phyloP scores from a whole-genome alignment of 2,113 vertebrate genomes.

The Cheilinus undulatus region DNA sequence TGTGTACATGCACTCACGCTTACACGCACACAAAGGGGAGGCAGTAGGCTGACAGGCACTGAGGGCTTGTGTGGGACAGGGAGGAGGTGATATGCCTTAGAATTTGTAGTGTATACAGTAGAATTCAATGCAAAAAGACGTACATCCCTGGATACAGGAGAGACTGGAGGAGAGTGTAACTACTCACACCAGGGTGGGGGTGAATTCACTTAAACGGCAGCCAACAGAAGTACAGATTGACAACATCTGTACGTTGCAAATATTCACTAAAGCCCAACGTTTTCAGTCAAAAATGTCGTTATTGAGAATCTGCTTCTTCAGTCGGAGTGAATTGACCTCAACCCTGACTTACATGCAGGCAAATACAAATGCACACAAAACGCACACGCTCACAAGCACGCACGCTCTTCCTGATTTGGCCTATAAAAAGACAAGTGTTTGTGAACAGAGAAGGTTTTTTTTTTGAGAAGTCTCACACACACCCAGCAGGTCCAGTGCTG shows the following conservation, averaged over 20 bases:
- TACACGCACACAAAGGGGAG: constrained; percentile 85
- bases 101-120: constrained; percentile 84
- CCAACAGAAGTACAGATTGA: constrained; percentile 33
- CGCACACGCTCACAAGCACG: constrained; percentile 10
- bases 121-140: constrained; percentile 78
- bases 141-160: constrained; percentile 77
- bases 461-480: too few species aligned
- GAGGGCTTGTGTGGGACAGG: constrained; percentile 80
- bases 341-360: constrained; percentile 77
- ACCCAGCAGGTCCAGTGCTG: constrained; percentile 76
- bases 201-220: constrained; percentile 64
- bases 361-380: constrained; percentile 67
- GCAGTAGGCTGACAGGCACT: constrained; percentile 84
- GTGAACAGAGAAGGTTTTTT: constrained; percentile 71
- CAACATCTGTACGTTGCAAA: constrained; percentile 42
- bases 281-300: constrained; percentile 56
- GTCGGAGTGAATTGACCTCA: constrained; percentile 76
- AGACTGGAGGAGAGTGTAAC: constrained; percentile 83
- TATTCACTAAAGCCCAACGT: constrained; percentile 32
- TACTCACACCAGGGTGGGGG: constrained; percentile 72
- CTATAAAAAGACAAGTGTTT: constrained; percentile 79
- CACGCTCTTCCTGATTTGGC: constrained; percentile 80
- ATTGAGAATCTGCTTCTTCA: constrained; percentile 37
- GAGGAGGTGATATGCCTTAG: constrained; percentile 82
- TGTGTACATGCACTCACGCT: constrained; percentile 70